A percentile compares a stretch with the other conserved stretches of the same genome.
phyloP scores from a whole-genome alignment of 2,113 vertebrate genomes.

The Gadus macrocephalus region DNA sequence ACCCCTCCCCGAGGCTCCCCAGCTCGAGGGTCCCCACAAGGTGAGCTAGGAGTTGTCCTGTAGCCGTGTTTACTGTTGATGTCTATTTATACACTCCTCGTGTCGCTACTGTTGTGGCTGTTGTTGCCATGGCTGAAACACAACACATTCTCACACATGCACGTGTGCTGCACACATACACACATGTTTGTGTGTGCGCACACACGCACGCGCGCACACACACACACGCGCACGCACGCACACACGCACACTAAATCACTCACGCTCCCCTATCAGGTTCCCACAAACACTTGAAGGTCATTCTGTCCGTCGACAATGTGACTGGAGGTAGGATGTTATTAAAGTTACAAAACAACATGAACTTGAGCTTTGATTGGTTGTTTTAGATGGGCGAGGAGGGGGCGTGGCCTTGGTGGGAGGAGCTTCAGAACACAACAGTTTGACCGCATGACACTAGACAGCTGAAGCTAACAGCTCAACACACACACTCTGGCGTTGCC shows the following conservation, averaged over 20 bases:
- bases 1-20: conserved; percentile 73
- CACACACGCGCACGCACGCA: too few species aligned
- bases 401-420: not conserved
- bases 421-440: conserved; percentile 16
- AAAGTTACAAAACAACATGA: too few species aligned
- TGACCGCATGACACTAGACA: not conserved
- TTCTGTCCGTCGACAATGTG: conserved; percentile 3
- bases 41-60: conserved; percentile 32
- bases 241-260: too few species aligned
- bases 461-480: not conserved
- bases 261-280: not conserved
- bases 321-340: not conserved
- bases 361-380: conserved; percentile 4
- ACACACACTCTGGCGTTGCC: not conserved
- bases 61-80: too few species aligned
- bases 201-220: too few species aligned
- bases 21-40: conserved; percentile 43
- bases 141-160: not conserved
- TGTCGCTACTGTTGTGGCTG: too few species aligned
- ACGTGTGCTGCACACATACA: not conserved
- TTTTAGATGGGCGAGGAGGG: not conserved
- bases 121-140: too few species aligned
- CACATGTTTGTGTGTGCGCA: not conserved
- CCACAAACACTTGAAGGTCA: conserved; percentile 9
- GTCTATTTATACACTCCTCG: too few species aligned